Conservation (phyloP, 2,888 invertebrate genomes). For the Trissolcus japonicus region DNA sequence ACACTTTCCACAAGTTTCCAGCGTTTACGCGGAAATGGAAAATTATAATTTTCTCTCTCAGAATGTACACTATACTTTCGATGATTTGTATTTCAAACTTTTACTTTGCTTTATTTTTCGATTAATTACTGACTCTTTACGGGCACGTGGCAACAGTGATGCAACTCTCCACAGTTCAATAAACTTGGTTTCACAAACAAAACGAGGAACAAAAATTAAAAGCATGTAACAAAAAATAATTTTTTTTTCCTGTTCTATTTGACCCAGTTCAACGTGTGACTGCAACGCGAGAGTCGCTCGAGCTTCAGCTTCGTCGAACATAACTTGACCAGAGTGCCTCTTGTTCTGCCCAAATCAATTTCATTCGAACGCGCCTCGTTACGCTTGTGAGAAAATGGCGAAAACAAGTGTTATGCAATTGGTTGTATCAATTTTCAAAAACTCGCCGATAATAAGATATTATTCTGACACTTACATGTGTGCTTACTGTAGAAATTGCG, state of each 20-base stretch:
- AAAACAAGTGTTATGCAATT: no score
- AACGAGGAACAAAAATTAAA: no score
- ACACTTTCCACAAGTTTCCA: no score
- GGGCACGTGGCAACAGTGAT: slow-evolving; percentile 4
- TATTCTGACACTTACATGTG: no score
- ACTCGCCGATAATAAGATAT: no score
- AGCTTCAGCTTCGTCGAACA: not conserved
- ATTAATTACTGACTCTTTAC: slow-evolving; percentile 8
- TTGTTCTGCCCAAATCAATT: slow-evolving; percentile 16
- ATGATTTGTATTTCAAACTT: not conserved
- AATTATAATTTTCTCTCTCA: no score
- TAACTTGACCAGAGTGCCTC: slow-evolving; percentile 2
- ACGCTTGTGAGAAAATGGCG: slow-evolving; percentile 2
- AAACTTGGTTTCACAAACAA: not conserved
- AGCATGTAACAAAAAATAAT: no score
- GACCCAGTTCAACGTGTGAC: slow-evolving; percentile 5
- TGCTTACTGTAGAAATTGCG: no score
- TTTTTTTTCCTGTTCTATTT: not conserved
- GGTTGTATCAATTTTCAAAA: no score
- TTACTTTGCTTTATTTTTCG: not conserved
- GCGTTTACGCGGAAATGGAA: no score
- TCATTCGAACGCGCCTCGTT: slow-evolving; percentile 24
- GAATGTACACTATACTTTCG: no score
- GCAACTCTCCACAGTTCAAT: slow-evolving; percentile 9
- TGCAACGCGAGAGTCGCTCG: not conserved